Percentiles rank a stretch among this genome's conserved stretches.
phyloP scores from a whole-genome alignment of 2,113 vertebrate species.

The Chamaea fasciata region DNA sequence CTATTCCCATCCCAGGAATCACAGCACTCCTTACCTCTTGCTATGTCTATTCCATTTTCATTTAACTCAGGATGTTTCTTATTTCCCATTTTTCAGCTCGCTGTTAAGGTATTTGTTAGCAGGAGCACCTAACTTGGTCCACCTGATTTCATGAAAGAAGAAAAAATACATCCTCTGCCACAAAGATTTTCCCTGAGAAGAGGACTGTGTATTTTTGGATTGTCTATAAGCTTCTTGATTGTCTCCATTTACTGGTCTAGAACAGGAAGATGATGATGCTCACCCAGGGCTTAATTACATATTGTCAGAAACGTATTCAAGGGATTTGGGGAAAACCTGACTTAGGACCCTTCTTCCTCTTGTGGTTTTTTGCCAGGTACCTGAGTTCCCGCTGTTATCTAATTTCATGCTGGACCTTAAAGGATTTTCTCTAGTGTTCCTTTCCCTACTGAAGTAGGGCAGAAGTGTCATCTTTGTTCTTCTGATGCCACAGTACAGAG shows the following conservation, averaged over 20 bases:
- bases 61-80: neutral
- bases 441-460: neutral
- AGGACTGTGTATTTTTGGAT: neutral
- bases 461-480: neutral
- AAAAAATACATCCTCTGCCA: neutral
- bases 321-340: neutral
- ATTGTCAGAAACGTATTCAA: neutral
- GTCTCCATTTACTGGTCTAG: neutral
- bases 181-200: neutral
- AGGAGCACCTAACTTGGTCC: neutral
- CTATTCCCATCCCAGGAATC: neutral
- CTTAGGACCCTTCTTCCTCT: neutral
- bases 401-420: neutral
- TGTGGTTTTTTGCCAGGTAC: neutral
- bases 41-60: neutral
- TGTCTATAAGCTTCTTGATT: neutral
- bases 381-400: neutral
- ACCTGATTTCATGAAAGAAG: neutral
- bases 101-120: neutral
- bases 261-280: neutral
- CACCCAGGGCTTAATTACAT: neutral
- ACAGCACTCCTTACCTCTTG: neutral
- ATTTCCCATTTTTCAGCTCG: neutral
- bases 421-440: neutral
- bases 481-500: rapidly evolving